Base-by-base conservation (phyloP, 2,113 vertebrate genomes). In the Carettochelys insculpta region DNA sequence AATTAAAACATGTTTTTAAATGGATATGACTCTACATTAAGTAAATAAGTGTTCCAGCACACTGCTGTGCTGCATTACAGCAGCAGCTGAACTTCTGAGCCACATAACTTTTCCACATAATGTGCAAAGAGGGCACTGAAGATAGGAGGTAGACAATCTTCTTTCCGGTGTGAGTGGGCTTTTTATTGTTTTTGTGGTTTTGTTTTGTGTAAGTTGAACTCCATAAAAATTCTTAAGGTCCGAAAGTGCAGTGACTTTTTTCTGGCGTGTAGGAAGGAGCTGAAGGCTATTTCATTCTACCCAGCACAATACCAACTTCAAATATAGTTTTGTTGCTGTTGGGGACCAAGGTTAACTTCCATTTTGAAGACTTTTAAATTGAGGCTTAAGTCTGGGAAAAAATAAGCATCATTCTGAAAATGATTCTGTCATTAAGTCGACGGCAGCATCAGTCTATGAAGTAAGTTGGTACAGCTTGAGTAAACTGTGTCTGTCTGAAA, bases 311-410 rank as follows among this genome's bases (percentile, higher is more conserved):
- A 79, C 77, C 85, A 87, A 54, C 80, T 0, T 22, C 76, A 89
- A 47, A 52, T 87, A 79, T 73, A 88, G 43, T 89, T 88, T 86
- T 83, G 43, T 51, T 87, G 78, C 53, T 91, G 91, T 54, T 71
- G 48, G 34, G 17, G 90, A 47, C 68, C 79, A 20, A 94, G 41
- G 13, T 82, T 3, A 34, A 22, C 92, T 90, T 79, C 45, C n/a
- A 13, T 82, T 93, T 51, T 90, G 56, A 86, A 92, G 90, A 83
- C 73, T 93, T 89, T 79, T 78, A 56, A 86, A 80, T 88, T 68
- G 53, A 54, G n/a, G n/a, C 89, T 80, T 89, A 61, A 68, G 50
- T 88, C 43, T 83, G 85, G 80, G 71, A 31, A 45, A 56, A 52
- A 87, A 80, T 80, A 27, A 8, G 38, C 1, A 27, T 89, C 22